Conservation (phyloP, 2,113 vertebrate genomes). For the Orycteropus afer region DNA sequence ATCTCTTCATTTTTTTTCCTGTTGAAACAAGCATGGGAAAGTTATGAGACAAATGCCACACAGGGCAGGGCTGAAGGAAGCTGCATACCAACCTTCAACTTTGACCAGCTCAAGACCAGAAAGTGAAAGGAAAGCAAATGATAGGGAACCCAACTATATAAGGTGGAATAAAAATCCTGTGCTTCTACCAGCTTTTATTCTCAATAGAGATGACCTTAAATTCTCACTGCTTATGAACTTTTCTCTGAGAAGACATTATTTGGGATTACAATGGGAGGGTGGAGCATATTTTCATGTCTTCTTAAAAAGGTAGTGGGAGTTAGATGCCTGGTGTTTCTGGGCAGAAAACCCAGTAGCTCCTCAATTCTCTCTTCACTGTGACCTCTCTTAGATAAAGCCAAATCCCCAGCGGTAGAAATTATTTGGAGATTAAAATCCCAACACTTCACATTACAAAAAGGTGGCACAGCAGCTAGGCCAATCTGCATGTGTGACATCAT, state of each 20-base stretch:
- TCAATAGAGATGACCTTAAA: constrained; percentile 46
- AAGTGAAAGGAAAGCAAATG: constrained; percentile 15
- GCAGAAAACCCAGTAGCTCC: not conserved
- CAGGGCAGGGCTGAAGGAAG: constrained; percentile 68
- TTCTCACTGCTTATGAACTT: constrained; percentile 56
- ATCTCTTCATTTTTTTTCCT: constrained; percentile 81
- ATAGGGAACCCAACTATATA: not conserved
- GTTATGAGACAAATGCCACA: constrained; percentile 79
- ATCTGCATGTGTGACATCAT: not conserved
- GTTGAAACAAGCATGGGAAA: constrained; percentile 87
- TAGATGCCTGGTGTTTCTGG: not conserved
- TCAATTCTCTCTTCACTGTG: not conserved
- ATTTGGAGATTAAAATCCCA: not conserved
- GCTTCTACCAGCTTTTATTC: not conserved
- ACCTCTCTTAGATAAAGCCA: not conserved
- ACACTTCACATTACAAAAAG: not conserved
- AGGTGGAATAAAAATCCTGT: constrained; percentile 39
- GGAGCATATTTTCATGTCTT: constrained; percentile 52
- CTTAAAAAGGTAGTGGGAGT: constrained; percentile 61
- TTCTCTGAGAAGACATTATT: constrained; percentile 60
- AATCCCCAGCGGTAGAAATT: not conserved
- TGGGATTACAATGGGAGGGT: constrained; percentile 6
- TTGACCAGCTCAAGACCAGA: constrained; percentile 30
- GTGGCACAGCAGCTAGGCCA: not conserved
- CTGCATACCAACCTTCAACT: constrained; percentile 57